Percentiles rank a stretch among this genome's conserved stretches.
These are phyloP conservation scores for Seriola aureovittata DNA, from an alignment of 2,113 vertebrate genomes.

Conservation along the genomic window DNA sequence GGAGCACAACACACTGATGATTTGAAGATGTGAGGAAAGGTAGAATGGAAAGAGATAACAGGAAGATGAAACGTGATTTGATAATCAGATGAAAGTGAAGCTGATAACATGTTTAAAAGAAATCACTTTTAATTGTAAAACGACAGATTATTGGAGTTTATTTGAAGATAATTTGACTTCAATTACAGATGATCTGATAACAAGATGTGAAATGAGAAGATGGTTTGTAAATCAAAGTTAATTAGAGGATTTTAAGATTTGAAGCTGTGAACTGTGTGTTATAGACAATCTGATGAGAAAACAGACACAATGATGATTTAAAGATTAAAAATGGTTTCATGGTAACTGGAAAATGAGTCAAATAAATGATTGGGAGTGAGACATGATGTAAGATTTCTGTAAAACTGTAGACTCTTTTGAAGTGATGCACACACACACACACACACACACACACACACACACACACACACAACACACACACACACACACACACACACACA, in stretches of 20 bases:
- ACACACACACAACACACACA: conserved; percentile 1
- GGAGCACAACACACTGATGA: not conserved
- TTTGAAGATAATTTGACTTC: not conserved
- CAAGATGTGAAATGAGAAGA: not conserved
- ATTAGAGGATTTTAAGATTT: not conserved
- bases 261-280: not conserved
- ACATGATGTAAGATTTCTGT: not conserved
- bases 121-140: not conserved
- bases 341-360: not conserved
- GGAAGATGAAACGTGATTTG: not conserved
- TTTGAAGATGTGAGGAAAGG: not conserved
- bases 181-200: not conserved
- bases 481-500: not conserved
- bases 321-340: not conserved
- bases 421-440: not conserved
- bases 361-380: not conserved
- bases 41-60: not conserved
- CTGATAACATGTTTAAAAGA: not conserved
- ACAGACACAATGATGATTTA: not conserved
- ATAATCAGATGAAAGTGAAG: not conserved
- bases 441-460: too few relatives aligned
- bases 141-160: not conserved
- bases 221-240: not conserved
- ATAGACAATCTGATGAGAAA: not conserved
- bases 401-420: not conserved